Evolutionary conservation across 2,888 invertebrate genomes (phyloP), one percentile per base, ranked within the genome.

Genomic region (Temnothorax unifasciatus): DNA sequence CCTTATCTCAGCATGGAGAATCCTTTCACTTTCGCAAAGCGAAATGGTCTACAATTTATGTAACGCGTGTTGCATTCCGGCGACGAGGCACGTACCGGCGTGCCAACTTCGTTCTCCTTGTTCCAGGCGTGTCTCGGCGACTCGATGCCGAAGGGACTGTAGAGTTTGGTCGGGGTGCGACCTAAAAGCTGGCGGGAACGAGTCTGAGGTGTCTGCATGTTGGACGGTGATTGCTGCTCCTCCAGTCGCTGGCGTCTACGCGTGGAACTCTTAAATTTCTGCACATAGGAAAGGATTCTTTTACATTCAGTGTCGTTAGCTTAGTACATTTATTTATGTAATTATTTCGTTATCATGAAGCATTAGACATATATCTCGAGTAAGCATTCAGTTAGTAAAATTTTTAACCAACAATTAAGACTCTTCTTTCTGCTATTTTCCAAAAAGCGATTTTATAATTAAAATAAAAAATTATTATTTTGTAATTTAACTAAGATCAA

Each of bases 71-170:
- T 90, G 83, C 47, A 29, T 71, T 88, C 90, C 3, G 77, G 6
- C 3, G 79, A 85, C 11, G 91, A 85, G 6, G 68, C 69, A 3
- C 90, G 91, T 44, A 87, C 68, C 77, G 94, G 95, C 59, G 96
- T 96, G 38, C 52, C 41, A 13, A 95, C 95, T 93, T 96, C 96
- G 90, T 96, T 96, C 0, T 96, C 96, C 57, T 94, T 94, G 94
- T 95, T 96, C 96, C 95, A 94, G 3, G 93, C 92, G 15, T 94
- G 96, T 86, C 95, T 96, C 0, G 97, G 97, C 2, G 97, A 97
- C 91, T 97, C 97, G 57, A 97, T 97, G 8, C 97, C 96, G 92
- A 97, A 97, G 0, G 97, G 97, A 90, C 97, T 97, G 94, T 97
- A 97, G 82, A 97, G 92, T 93, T 97, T 97, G 0, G 97, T 96